phyloP scores from a whole-genome alignment of 2,113 vertebrate genomes.

The Chloroceryle aenea region DNA sequence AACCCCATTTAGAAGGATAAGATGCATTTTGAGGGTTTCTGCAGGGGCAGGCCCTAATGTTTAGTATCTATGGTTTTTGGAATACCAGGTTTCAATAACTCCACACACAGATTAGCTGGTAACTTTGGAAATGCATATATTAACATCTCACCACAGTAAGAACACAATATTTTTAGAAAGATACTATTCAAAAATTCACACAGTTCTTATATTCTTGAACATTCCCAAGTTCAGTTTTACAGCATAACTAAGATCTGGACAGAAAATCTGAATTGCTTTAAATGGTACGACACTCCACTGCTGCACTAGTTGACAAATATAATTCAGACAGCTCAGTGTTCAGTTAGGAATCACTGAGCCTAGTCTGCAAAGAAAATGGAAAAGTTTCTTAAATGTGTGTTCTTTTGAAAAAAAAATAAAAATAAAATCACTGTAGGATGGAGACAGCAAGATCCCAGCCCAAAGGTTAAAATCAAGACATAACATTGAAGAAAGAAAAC shows the following conservation, averaged over 20 bases:
- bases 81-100: not conserved
- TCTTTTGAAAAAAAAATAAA: not conserved
- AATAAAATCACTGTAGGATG: not conserved
- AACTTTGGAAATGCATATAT: not conserved
- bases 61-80: not conserved
- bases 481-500: not conserved
- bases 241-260: not conserved
- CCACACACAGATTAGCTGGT: not conserved
- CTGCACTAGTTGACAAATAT: not conserved
- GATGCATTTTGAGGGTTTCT: not conserved
- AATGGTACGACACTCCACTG: not conserved
- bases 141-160: not conserved
- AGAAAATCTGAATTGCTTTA: not conserved
- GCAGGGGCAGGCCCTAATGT: not conserved
- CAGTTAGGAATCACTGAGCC: not conserved
- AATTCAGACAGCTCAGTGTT: not conserved
- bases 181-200: not conserved
- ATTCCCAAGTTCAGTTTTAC: not conserved
- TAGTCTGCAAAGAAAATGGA: not conserved
- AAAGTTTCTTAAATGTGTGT: not conserved
- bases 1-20: not conserved
- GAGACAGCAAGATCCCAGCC: not conserved
- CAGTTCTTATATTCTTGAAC: not conserved
- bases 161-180: not conserved
- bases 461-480: not conserved